Evolutionary conservation across 2,113 vertebrate species (phyloP).

Genomic region (Ptilorrhoa leucosticta): DNA sequence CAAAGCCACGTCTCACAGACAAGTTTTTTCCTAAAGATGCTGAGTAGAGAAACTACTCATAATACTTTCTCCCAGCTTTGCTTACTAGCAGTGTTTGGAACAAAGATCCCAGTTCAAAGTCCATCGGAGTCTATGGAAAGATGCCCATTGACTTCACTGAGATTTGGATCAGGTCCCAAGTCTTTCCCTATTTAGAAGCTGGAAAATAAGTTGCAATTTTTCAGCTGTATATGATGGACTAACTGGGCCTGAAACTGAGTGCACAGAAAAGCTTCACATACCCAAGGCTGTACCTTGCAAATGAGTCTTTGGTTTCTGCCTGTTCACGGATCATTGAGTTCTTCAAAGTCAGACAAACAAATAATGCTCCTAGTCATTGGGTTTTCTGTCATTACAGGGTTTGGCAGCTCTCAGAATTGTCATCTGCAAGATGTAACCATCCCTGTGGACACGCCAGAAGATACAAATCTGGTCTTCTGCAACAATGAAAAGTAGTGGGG

Average conservation of each 20-base stretch:
- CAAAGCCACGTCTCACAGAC: background rate
- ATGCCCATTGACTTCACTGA: slow-evolving; percentile 10
- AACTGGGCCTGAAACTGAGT: background rate
- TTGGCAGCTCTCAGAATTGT: background rate
- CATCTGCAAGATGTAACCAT: background rate
- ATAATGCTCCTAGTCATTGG: background rate
- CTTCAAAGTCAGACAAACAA: slow-evolving; percentile 34
- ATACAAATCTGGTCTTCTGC: background rate
- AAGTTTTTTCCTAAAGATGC: background rate
- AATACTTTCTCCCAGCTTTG: slow-evolving; percentile 6
- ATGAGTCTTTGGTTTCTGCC: background rate
- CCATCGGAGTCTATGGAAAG: slow-evolving; percentile 16
- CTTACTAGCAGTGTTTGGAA: background rate
- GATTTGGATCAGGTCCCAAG: background rate
- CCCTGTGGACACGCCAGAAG: background rate
- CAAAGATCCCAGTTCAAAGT: background rate
- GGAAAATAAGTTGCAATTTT: slow-evolving; percentile 3
- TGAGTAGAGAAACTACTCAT: background rate
- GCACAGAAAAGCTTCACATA: background rate
- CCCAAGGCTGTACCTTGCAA: background rate
- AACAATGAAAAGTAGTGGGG: background rate
- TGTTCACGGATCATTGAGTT: background rate
- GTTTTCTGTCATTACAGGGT: background rate
- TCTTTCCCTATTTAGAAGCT: background rate
- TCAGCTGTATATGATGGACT: background rate